Percentiles rank a stretch among this genome's conserved stretches.
Evolutionary conservation across 2,888 invertebrate genomes (phyloP).

Genomic region (Atherix ibis): DNA sequence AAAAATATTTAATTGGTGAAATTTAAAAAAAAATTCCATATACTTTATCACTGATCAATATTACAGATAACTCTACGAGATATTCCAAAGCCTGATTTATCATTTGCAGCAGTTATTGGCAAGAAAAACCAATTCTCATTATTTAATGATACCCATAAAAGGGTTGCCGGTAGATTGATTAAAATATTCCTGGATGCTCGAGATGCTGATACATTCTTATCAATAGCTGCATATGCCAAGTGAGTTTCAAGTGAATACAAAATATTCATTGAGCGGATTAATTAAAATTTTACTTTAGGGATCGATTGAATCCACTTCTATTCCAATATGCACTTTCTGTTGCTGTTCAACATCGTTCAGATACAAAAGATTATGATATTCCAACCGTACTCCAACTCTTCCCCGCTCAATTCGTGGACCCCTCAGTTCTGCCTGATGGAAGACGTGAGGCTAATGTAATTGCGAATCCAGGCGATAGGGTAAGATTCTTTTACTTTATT

Average conservation of each 20-base stretch:
- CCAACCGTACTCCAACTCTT: constrained; percentile 65
- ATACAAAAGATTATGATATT: constrained; percentile 36
- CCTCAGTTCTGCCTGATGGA: constrained; percentile 50
- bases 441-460: constrained; percentile 52
- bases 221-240: constrained; percentile 46
- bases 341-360: constrained; percentile 46
- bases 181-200: constrained; percentile 47
- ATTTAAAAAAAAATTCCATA: no score
- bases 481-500: constrained; percentile 10
- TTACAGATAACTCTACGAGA: constrained; percentile 23
- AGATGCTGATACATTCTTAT: constrained; percentile 45
- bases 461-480: constrained; percentile 34
- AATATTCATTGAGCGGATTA: neutral
- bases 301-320: constrained; percentile 60
- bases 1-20: no score
- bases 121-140: constrained; percentile 49
- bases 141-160: constrained; percentile 54
- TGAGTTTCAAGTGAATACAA: constrained; percentile 9
- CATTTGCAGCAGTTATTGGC: no score
- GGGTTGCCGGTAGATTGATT: constrained; percentile 53
- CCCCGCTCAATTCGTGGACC: constrained; percentile 69
- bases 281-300: constrained; percentile 32
- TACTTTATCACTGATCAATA: no score
- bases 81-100: constrained; percentile 21
- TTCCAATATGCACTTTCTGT: constrained; percentile 68